Evolutionary conservation across 1,140 invertebrate genomes (phyloP).

Genomic region (Solen grandis): DNA sequence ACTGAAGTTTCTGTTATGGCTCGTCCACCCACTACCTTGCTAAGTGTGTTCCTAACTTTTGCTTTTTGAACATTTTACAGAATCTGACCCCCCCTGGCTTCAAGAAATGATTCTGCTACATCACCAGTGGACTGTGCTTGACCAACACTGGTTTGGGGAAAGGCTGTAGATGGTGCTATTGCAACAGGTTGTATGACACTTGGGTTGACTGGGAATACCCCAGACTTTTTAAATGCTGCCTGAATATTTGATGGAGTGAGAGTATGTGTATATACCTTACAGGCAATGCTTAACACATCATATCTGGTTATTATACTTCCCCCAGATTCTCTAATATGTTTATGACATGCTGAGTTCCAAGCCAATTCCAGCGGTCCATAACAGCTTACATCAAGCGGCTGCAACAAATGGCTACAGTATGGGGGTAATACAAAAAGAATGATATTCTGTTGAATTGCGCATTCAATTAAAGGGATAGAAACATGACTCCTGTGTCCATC

Average conservation of each 20-base stretch:
- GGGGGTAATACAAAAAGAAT: background rate
- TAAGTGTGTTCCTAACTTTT: constrained; percentile 3
- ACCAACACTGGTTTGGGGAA: no score
- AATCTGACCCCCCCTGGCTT: no score
- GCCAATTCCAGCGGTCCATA: background rate
- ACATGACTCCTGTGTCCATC: constrained; percentile 78
- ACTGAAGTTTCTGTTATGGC: constrained; percentile 7
- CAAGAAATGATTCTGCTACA: background rate
- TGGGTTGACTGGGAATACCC: background rate
- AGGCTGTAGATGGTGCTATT: no score
- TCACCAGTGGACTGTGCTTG: background rate
- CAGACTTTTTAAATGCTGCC: background rate
- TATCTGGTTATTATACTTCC: background rate
- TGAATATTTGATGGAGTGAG: background rate
- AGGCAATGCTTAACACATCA: constrained; percentile 7
- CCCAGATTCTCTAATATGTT: background rate
- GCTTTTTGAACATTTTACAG: no score
- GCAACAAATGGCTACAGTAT: background rate
- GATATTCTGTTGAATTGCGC: background rate
- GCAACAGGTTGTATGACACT: background rate
- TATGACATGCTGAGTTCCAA: constrained; percentile 12
- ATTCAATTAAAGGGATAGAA: constrained; percentile 41
- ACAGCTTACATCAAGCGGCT: constrained; percentile 19
- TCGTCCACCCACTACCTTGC: constrained; percentile 14
- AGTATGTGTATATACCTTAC: background rate